phyloP scores from a whole-genome alignment of 1,140 invertebrate genomes.

The Plodia interpunctella region DNA sequence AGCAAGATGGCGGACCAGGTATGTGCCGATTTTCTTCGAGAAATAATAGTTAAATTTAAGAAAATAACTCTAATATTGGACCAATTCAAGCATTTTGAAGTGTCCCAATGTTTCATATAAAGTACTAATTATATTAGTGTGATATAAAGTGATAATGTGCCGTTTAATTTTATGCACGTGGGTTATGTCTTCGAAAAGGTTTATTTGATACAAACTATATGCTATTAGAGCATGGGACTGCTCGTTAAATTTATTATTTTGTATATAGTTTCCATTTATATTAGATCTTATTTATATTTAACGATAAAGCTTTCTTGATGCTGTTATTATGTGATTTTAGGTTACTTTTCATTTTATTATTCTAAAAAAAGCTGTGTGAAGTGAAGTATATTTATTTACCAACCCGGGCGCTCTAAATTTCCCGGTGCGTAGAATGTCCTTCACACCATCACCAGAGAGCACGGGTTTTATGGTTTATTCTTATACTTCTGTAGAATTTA shows the following conservation, averaged over 20 bases:
- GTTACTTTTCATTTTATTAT: no score
- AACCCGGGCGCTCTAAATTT: no score
- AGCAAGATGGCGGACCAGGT: constrained; percentile 76
- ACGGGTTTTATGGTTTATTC: no score
- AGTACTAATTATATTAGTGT: constrained; percentile 16
- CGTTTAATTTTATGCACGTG: constrained; percentile 34
- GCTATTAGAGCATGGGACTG: no score
- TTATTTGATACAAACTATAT: not conserved
- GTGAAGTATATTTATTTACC: no score
- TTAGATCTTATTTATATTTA: not conserved
- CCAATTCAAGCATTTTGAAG: not conserved
- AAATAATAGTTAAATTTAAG: constrained; percentile 22
- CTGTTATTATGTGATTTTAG: no score
- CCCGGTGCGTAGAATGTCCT: no score
- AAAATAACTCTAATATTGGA: not conserved
- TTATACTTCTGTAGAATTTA: no score
- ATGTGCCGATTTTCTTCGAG: constrained; percentile 44
- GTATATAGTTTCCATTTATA: not conserved
- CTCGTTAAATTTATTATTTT: not conserved
- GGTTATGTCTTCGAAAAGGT: constrained; percentile 11
- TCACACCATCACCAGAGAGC: no score
- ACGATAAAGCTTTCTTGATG: no score
- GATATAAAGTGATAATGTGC: constrained; percentile 25
- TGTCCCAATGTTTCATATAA: not conserved
- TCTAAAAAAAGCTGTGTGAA: no score